A percentile compares a stretch with the other conserved stretches of the same genome.
These are phyloP conservation scores for Geotrypetes seraphini DNA, from an alignment of 2,797 vertebrate genomes.

Conservation along the genomic window DNA sequence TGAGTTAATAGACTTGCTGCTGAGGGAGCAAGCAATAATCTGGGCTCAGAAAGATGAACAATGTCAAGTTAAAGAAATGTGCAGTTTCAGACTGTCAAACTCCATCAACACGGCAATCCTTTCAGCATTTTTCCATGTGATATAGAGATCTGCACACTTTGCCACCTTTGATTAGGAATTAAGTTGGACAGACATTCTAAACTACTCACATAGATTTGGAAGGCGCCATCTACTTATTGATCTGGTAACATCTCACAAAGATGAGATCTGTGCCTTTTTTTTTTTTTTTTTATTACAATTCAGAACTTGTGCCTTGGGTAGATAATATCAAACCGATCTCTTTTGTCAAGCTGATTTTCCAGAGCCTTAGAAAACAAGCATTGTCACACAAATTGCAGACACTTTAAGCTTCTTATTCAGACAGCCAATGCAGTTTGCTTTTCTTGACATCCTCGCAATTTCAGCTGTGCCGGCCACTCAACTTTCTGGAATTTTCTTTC, in stretches of 20 bases:
- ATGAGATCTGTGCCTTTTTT: too few species aligned
- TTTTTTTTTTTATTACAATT: background rate
- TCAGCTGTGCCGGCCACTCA: background rate
- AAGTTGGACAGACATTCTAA: background rate
- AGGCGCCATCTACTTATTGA: background rate
- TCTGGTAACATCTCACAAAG: background rate
- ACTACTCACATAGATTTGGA: background rate
- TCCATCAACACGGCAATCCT: background rate
- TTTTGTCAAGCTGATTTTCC: slow-evolving; percentile 4
- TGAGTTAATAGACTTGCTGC: background rate
- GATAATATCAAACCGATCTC: slow-evolving; percentile 1
- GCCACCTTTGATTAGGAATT: background rate
- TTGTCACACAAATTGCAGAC: background rate
- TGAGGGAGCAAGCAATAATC: background rate
- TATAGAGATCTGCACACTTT: background rate
- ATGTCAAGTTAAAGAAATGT: background rate
- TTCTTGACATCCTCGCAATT: background rate
- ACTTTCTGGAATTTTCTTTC: too few species aligned
- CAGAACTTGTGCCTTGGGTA: background rate
- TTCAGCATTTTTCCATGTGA: background rate
- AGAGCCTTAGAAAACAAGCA: background rate
- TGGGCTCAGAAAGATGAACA: background rate
- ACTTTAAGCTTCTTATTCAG: too few species aligned
- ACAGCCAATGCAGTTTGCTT: background rate
- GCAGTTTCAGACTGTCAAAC: background rate